Percentiles rank a stretch among this genome's conserved stretches.
phyloP scores from a whole-genome alignment of 1,140 invertebrate genomes.

The Platyura marginata region DNA sequence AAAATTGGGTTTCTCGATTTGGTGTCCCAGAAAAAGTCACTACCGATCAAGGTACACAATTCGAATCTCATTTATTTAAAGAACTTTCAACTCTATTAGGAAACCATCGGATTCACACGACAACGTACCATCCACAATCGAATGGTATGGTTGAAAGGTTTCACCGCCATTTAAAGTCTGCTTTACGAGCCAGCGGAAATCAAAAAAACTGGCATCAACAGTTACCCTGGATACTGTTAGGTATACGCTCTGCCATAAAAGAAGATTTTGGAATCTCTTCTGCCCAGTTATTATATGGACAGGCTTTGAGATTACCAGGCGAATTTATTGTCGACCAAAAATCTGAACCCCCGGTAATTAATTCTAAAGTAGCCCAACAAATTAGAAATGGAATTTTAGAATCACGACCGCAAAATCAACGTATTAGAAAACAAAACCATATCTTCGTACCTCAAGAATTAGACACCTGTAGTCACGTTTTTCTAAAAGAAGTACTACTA shows the following conservation, averaged over 20 bases:
- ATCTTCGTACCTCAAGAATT: too few species aligned
- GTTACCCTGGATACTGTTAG: conserved; percentile 18
- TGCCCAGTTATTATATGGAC: conserved; percentile 19
- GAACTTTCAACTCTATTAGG: conserved; percentile 10
- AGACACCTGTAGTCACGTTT: too few species aligned
- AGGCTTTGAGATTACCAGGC: conserved; percentile 14
- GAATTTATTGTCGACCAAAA: conserved; percentile 14
- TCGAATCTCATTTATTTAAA: conserved; percentile 16
- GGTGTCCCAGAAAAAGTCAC: conserved; percentile 14
- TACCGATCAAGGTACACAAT: conserved; percentile 21
- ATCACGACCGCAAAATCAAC: too few species aligned
- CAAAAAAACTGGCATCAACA: conserved; percentile 12
- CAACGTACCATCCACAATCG: conserved; percentile 20
- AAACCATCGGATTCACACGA: conserved; percentile 13
- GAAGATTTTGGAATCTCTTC: conserved; percentile 12
- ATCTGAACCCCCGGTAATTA: too few species aligned
- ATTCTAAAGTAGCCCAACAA: too few species aligned
- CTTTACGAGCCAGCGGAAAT: too few species aligned
- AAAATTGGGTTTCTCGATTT: conserved; percentile 10
- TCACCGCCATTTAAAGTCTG: conserved; percentile 24
- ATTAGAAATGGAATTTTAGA: too few species aligned
- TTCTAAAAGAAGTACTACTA: too few species aligned
- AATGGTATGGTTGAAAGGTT: conserved; percentile 20
- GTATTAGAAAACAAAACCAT: too few species aligned
- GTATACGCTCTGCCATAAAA: conserved; percentile 11